phyloP scores from a whole-genome alignment of 2,113 vertebrate genomes.

The Genyomyrus donnyi region DNA sequence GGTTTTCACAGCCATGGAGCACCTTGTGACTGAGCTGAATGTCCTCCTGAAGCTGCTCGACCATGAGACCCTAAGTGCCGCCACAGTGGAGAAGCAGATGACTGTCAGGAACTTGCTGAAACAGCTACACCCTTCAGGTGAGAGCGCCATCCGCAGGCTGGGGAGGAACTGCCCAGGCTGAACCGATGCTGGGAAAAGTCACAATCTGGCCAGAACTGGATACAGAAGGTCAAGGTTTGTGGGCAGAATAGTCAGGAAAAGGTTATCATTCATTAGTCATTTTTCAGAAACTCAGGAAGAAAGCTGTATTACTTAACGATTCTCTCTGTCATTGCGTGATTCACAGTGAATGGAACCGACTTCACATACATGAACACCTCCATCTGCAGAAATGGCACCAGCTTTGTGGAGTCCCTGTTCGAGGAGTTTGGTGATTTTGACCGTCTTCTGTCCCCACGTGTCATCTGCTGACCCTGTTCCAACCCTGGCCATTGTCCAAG shows the following conservation, averaged over 20 bases:
- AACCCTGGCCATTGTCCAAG: background rate
- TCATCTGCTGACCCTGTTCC: background rate
- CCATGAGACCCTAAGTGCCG: slow-evolving; percentile 81
- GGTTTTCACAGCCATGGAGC: slow-evolving; percentile 69
- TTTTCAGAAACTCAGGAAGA: background rate
- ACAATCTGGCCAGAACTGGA: background rate
- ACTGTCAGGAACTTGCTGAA: slow-evolving; percentile 80
- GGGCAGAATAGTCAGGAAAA: background rate
- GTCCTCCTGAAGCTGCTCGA: slow-evolving; percentile 86
- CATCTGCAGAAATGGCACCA: slow-evolving; percentile 85
- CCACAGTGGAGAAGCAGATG: slow-evolving; percentile 81
- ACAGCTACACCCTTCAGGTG: slow-evolving; percentile 80
- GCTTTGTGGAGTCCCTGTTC: slow-evolving; percentile 95
- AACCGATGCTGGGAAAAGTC: background rate
- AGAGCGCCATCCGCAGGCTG: background rate
- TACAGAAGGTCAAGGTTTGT: background rate
- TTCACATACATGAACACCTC: slow-evolving; percentile 90
- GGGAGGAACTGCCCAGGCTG: background rate
- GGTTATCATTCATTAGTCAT: background rate
- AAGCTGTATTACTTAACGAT: background rate
- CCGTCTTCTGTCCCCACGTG: background rate
- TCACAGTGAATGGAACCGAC: slow-evolving; percentile 72
- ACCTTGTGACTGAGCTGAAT: slow-evolving; percentile 80
- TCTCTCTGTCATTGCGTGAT: background rate
- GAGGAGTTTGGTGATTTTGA: slow-evolving; percentile 81